A percentile compares a stretch with the other conserved stretches of the same genome.
phyloP scores from a whole-genome alignment of 1,140 invertebrate genomes.

The Arion vulgaris region DNA sequence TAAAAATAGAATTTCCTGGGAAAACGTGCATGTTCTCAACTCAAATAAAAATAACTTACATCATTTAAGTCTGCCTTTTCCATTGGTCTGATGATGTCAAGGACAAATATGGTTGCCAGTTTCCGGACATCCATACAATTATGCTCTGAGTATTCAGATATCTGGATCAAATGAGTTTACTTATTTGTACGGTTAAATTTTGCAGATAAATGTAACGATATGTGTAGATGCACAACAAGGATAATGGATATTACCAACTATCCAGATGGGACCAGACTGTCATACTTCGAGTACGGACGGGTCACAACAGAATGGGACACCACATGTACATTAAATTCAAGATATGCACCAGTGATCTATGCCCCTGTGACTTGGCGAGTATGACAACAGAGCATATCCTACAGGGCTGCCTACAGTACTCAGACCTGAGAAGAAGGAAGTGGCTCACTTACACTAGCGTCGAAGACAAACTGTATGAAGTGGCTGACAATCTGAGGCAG shows the following conservation, averaged over 20 bases:
- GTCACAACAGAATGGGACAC: neutral
- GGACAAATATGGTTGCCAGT: conserved; percentile 26
- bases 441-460: no score
- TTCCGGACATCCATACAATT: conserved; percentile 32
- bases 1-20: neutral
- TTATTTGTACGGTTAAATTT: neutral
- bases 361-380: no score
- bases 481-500: no score
- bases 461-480: no score
- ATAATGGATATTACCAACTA: no score
- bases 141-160: conserved; percentile 9
- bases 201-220: neutral
- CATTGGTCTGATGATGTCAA: conserved; percentile 21
- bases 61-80: conserved; percentile 19
- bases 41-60: conserved; percentile 3
- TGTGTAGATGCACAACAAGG: neutral
- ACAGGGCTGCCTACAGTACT: no score
- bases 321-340: no score
- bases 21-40: neutral
- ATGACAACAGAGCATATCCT: no score
- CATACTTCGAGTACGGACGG: neutral
- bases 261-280: no score
- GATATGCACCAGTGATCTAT: no score
- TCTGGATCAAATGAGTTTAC: neutral
- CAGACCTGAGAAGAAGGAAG: no score